phyloP scores from a whole-genome alignment of 2,113 vertebrate species.

The Monarcha castaneiventris region DNA sequence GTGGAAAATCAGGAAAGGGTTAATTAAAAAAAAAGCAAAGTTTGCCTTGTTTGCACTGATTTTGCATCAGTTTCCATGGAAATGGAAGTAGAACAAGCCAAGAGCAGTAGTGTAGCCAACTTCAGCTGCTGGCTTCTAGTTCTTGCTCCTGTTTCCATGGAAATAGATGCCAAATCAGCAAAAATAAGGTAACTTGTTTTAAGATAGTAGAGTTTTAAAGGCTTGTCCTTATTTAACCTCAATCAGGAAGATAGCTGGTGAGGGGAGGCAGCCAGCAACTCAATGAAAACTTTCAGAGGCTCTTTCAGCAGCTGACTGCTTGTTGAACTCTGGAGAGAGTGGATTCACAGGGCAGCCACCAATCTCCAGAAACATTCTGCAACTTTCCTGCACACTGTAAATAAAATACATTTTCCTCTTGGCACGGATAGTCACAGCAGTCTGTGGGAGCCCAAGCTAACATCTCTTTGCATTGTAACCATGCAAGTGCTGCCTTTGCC shows the following conservation, averaged over 20 bases:
- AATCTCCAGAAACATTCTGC: not conserved
- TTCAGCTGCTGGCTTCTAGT: slow-evolving; percentile 61
- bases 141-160: slow-evolving; percentile 66
- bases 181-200: slow-evolving; percentile 63
- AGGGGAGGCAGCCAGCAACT: not conserved
- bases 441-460: not conserved
- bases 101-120: slow-evolving; percentile 49
- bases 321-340: not conserved
- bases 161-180: slow-evolving; percentile 68
- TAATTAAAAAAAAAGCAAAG: slow-evolving; percentile 25
- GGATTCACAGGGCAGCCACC: not conserved
- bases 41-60: slow-evolving; percentile 58
- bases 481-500: not conserved
- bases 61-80: slow-evolving; percentile 76
- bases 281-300: slow-evolving; percentile 8
- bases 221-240: slow-evolving; percentile 57
- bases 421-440: not conserved
- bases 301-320: not conserved
- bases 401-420: not conserved
- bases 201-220: slow-evolving; percentile 48
- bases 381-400: not conserved
- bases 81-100: slow-evolving; percentile 70
- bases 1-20: slow-evolving; percentile 20
- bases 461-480: not conserved
- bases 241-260: slow-evolving; percentile 1